phyloP scores from a whole-genome alignment of 2,113 vertebrate species.

The Gymnorhina tibicen region DNA sequence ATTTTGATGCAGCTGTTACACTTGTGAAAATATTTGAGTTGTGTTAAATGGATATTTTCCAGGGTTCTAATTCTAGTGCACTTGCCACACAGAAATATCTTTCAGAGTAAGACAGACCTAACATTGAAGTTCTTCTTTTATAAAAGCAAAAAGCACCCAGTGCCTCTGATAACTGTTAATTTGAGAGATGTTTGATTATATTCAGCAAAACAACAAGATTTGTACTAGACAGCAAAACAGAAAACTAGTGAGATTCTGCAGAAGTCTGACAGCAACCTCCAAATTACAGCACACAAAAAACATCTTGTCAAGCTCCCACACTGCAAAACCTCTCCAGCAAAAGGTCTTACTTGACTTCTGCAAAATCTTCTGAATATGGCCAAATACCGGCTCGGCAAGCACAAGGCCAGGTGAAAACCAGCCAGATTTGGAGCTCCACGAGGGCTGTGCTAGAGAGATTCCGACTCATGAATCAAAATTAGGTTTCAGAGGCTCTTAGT shows the following conservation, averaged over 20 bases:
- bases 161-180: neutral
- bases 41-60: neutral
- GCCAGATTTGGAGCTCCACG: neutral
- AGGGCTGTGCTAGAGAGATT: slow-evolving; percentile 11
- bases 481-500: slow-evolving; percentile 37
- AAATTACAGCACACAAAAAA: neutral
- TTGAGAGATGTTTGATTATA: neutral
- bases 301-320: neutral
- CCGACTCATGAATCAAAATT: slow-evolving; percentile 50
- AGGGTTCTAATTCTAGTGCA: neutral
- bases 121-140: neutral
- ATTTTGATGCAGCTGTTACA: neutral
- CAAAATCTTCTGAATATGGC: neutral
- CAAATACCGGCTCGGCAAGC: neutral
- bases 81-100: neutral
- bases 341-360: neutral
- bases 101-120: neutral
- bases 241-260: neutral
- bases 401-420: neutral
- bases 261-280: neutral
- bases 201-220: neutral
- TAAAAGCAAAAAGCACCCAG: neutral
- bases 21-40: neutral
- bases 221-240: neutral
- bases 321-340: neutral